A percentile compares a stretch with the other conserved stretches of the same genome.
Evolutionary conservation across 2,797 vertebrate genomes (phyloP).

Genomic region (Syndactyla subalaris): DNA sequence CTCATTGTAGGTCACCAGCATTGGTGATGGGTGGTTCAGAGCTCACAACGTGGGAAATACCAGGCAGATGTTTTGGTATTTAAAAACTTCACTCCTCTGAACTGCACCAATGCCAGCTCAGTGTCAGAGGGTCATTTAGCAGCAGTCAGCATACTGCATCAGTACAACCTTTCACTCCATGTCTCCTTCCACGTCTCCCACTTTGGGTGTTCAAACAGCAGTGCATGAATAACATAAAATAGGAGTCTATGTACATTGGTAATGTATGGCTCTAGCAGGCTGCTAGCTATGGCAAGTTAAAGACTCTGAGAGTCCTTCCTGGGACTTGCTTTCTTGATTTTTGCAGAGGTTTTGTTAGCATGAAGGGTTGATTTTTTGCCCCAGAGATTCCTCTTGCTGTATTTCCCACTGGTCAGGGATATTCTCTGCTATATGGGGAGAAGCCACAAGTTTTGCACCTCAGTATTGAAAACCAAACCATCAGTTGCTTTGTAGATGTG

Average conservation of each 20-base stretch:
- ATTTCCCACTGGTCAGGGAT: neutral
- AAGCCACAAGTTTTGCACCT: neutral
- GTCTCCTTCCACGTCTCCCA: neutral
- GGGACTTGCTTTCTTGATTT: neutral
- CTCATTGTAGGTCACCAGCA: neutral
- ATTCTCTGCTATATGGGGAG: neutral
- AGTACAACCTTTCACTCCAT: neutral
- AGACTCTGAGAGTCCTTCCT: neutral
- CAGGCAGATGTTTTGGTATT: neutral
- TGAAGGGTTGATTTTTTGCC: neutral
- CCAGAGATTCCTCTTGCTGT: neutral
- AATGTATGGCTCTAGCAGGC: neutral
- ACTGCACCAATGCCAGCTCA: neutral
- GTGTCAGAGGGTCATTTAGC: neutral
- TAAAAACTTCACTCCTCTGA: neutral
- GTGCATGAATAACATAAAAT: neutral
- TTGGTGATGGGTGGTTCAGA: neutral
- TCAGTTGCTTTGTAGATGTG: neutral
- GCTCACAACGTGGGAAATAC: fast-evolving
- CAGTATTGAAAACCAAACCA: neutral
- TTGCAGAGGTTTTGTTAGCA: neutral
- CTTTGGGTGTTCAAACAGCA: neutral
- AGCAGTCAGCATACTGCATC: neutral
- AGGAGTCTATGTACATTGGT: neutral
- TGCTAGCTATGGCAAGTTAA: neutral